Conservation (phyloP, 2,888 invertebrate species). For the Malthinus flaveolus region DNA sequence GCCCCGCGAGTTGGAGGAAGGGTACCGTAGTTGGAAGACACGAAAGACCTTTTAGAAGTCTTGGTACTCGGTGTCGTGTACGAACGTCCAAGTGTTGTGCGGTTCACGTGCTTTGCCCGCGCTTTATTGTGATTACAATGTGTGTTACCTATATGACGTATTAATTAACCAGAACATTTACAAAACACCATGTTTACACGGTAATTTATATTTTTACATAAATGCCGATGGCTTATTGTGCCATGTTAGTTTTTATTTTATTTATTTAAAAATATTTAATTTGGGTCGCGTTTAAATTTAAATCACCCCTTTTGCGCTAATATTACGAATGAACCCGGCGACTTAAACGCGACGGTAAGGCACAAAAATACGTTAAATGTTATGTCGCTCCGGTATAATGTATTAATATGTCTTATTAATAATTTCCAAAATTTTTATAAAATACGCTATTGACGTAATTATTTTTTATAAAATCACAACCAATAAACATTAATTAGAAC, state of each 20-base stretch:
- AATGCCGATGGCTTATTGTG: constrained; percentile 26
- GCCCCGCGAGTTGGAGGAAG: constrained; percentile 48
- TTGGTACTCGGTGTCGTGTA: constrained; percentile 34
- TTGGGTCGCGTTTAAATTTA: neutral
- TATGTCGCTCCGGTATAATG: no score
- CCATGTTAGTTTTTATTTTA: neutral
- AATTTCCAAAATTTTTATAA: no score
- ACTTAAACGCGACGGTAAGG: constrained; percentile 39
- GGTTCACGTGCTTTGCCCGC: constrained; percentile 36
- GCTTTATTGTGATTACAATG: constrained; percentile 34
- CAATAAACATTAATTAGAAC: neutral
- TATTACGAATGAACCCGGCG: constrained; percentile 14
- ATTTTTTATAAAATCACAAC: neutral
- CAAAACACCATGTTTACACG: constrained; percentile 51
- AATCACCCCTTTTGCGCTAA: no score
- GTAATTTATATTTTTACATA: constrained; percentile 41
- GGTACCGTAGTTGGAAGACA: constrained; percentile 38
- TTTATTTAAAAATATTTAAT: no score
- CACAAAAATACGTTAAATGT: no score
- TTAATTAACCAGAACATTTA: constrained; percentile 32
- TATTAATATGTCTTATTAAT: no score
- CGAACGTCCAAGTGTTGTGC: constrained; percentile 30
- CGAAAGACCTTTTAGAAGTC: constrained; percentile 32
- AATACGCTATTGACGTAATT: no score
- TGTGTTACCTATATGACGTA: constrained; percentile 39